These are phyloP conservation scores for Aphaenogaster ashmeadi DNA, from an alignment of 1,140 invertebrate species.

Conservation along the genomic window DNA sequence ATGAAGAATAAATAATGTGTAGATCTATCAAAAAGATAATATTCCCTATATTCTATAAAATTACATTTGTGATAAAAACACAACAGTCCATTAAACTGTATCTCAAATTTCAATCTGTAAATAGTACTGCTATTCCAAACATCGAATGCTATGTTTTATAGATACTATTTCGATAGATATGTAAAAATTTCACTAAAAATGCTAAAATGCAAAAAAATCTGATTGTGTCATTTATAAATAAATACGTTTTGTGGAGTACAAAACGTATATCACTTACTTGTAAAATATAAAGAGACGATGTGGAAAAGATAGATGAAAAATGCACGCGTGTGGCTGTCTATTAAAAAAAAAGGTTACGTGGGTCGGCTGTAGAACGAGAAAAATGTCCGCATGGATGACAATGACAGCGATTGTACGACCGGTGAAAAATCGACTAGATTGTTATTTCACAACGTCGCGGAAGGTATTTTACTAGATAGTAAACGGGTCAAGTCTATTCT, in stretches of 20 bases:
- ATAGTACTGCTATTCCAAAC: not conserved
- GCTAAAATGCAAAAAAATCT: not conserved
- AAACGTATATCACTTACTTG: constrained; percentile 23
- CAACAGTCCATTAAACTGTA: not conserved
- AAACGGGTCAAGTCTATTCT: constrained; percentile 60
- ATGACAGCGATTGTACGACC: constrained; percentile 27
- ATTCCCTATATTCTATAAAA: not conserved
- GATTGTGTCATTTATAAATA: constrained; percentile 18
- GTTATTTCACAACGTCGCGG: constrained; percentile 53
- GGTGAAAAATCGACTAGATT: constrained; percentile 57
- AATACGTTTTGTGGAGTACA: not conserved
- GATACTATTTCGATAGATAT: not conserved
- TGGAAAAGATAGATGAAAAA: constrained; percentile 49
- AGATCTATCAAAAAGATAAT: not conserved
- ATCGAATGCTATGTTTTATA: not conserved
- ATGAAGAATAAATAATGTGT: not conserved
- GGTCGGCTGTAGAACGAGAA: constrained; percentile 22
- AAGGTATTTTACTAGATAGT: constrained; percentile 57
- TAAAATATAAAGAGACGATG: constrained; percentile 36
- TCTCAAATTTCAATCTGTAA: not conserved
- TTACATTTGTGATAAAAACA: not conserved
- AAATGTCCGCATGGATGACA: constrained; percentile 46
- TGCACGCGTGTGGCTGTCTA: constrained; percentile 3
- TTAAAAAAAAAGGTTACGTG: constrained; percentile 12
- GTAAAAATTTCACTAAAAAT: not conserved